Percentiles rank a stretch among this genome's conserved stretches.
phyloP scores from a whole-genome alignment of 2,113 vertebrate species.

The Colinus virginianus region DNA sequence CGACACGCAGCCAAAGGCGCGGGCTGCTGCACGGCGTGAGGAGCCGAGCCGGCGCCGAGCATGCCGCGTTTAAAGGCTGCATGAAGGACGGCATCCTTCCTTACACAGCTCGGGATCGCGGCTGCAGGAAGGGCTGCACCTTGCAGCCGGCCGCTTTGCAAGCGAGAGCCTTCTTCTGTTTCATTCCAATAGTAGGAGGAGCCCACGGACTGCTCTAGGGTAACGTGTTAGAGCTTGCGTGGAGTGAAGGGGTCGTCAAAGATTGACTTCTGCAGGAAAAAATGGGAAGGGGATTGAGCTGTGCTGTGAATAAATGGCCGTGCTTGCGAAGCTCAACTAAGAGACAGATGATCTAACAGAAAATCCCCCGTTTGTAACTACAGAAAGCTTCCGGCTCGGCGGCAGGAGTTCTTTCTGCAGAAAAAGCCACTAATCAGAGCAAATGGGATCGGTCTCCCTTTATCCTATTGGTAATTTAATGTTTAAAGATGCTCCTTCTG shows the following conservation, averaged over 20 bases:
- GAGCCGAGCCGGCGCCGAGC: neutral
- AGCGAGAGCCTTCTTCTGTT: neutral
- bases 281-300: neutral
- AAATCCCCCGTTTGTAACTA: neutral
- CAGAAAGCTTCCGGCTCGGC: neutral
- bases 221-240: neutral
- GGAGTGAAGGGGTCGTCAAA: neutral
- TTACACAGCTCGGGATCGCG: neutral
- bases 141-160: neutral
- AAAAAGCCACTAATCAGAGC: neutral
- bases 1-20: neutral
- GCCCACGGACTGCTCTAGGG: neutral
- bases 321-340: neutral
- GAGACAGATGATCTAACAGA: neutral
- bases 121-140: neutral
- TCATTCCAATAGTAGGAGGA: constrained; percentile 1
- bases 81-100: neutral
- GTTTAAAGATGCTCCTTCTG: constrained; percentile 43
- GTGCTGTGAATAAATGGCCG: neutral
- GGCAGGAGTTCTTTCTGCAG: neutral
- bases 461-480: constrained; percentile 43
- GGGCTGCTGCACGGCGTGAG: neutral
- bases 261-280: neutral
- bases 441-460: constrained; percentile 28
- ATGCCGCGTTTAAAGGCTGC: neutral